Evolutionary conservation across 2,888 invertebrate species (phyloP).

Genomic region (Uropetala carovei): DNA sequence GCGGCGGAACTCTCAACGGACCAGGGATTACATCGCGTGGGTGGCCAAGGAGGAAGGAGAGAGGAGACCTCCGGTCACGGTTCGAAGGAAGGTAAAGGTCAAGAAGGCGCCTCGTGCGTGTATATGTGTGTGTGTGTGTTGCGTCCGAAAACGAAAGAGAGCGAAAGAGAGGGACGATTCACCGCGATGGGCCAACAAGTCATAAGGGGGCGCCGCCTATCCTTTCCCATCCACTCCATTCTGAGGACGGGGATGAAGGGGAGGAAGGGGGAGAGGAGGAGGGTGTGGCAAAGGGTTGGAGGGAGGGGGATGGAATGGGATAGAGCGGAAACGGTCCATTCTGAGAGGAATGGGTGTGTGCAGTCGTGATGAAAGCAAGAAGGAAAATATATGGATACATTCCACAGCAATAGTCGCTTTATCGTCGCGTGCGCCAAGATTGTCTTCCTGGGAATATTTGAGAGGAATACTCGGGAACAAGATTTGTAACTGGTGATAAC

Average conservation of each 20-base stretch:
- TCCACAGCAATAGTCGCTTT: too few species aligned
- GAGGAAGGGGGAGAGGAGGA: background rate
- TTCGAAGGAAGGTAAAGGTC: constrained; percentile 27
- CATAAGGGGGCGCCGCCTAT: constrained; percentile 11
- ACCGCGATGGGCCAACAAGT: constrained; percentile 39
- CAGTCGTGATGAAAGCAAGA: too few species aligned
- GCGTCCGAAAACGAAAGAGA: background rate
- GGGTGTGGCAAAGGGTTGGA: background rate
- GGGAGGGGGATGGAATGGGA: background rate
- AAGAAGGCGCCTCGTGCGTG: constrained; percentile 31
- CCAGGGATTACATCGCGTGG: background rate
- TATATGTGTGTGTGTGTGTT: background rate
- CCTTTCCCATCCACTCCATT: background rate
- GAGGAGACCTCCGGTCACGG: background rate
- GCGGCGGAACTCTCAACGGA: background rate
- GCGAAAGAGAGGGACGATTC: background rate
- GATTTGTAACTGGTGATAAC: too few species aligned
- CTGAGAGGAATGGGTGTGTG: background rate
- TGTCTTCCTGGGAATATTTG: too few species aligned
- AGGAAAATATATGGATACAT: too few species aligned
- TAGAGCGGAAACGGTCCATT: too few species aligned
- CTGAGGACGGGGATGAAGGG: background rate
- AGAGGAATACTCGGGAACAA: too few species aligned
- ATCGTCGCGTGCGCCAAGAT: too few species aligned
- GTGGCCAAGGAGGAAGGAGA: constrained; percentile 41